Conservation (phyloP, 2,797 vertebrate species). For the Pteronotus mesoamericanus region DNA sequence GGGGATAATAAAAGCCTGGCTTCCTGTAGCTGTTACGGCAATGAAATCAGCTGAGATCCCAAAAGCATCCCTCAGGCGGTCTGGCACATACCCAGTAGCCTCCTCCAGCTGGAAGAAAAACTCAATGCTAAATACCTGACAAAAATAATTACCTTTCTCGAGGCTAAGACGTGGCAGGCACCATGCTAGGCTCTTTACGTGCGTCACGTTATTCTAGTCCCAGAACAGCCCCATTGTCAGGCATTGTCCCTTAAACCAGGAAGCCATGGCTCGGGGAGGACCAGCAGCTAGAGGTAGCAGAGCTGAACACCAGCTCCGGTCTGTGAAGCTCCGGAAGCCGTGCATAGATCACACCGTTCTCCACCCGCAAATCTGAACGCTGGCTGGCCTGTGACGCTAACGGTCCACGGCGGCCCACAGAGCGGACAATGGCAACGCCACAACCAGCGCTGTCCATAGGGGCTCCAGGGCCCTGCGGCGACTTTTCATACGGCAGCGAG, state of each 20-base stretch:
- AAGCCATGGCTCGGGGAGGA: background rate
- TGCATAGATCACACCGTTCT: rapidly evolving
- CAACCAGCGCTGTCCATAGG: background rate
- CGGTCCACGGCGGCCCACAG: background rate
- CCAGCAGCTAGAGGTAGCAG: background rate
- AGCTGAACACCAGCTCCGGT: background rate
- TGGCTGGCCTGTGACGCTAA: background rate
- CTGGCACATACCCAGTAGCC: background rate
- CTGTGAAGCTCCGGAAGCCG: too few species aligned
- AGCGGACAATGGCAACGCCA: background rate
- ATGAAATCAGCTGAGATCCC: background rate
- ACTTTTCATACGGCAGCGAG: rapidly evolving
- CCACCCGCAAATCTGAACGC: background rate
- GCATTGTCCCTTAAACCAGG: background rate
- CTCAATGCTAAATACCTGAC: background rate
- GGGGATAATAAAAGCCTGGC: background rate
- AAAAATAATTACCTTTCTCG: background rate
- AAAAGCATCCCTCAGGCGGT: background rate
- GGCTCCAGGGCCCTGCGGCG: too few species aligned
- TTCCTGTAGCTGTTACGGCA: rapidly evolving
- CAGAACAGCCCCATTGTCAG: background rate
- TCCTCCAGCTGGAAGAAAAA: background rate
- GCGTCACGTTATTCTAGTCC: background rate
- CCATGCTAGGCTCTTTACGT: background rate
- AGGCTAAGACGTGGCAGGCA: too few species aligned